phyloP scores from a whole-genome alignment of 2,113 vertebrate species.

The Scatophagus argus region DNA sequence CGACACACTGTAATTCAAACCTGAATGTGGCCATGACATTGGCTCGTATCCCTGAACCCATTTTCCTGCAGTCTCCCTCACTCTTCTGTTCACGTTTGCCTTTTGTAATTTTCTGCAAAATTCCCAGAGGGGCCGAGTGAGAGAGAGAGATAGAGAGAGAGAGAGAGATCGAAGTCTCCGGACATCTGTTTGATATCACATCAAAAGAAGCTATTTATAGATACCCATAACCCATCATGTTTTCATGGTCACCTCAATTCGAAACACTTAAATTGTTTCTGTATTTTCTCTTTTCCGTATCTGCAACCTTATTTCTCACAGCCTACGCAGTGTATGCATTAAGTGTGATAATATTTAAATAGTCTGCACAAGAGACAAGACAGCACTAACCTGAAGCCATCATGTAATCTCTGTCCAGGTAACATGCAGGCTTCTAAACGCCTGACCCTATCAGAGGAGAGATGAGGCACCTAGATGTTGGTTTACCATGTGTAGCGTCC shows the following conservation, averaged over 20 bases:
- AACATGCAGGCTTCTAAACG: conserved; percentile 70
- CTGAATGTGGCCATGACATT: conserved; percentile 32
- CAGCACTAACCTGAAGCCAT: conserved; percentile 43
- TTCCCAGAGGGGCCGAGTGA: conserved; percentile 32
- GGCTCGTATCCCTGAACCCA: conserved; percentile 26
- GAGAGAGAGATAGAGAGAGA: too few relatives aligned
- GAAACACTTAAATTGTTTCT: conserved; percentile 11
- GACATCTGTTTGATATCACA: conserved; percentile 52
- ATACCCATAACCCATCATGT: conserved; percentile 35
- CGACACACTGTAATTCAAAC: conserved; percentile 57
- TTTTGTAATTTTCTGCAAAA: conserved; percentile 49
- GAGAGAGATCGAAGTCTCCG: conserved; percentile 47
- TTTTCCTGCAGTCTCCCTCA: conserved; percentile 42
- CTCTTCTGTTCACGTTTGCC: conserved; percentile 42
- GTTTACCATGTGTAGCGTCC: conserved; percentile 90
- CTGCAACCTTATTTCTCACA: conserved; percentile 1
- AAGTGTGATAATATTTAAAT: conserved; percentile 32
- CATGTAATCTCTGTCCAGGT: conserved; percentile 72
- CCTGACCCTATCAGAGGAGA: conserved; percentile 69
- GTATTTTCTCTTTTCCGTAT: background rate
- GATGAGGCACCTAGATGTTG: conserved; percentile 75
- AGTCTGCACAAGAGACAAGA: conserved; percentile 11
- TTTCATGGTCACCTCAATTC: conserved; percentile 44
- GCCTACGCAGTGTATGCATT: background rate
- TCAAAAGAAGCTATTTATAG: conserved; percentile 65